These are phyloP conservation scores for Dendronephthya gigantea DNA, from an alignment of 64 coral and sea anemone species.

Conservation along the genomic window DNA sequence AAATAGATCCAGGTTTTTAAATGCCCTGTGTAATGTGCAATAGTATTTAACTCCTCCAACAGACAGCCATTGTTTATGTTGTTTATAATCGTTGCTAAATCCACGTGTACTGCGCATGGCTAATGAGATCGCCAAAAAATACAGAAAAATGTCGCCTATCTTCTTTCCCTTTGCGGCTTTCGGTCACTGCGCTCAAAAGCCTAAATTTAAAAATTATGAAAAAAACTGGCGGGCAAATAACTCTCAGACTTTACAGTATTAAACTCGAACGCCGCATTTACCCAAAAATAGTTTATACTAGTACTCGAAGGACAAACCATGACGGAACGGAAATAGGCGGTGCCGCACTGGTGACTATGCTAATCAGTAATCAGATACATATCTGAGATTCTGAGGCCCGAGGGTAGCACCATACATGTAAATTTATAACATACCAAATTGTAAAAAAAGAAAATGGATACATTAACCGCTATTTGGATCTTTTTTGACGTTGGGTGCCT, in stretches of 20 bases:
- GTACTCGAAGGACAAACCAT: too few relatives aligned
- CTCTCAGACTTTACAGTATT: too few relatives aligned
- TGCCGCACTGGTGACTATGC: too few relatives aligned
- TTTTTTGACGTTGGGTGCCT: neutral
- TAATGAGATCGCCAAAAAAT: neutral
- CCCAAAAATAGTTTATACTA: too few relatives aligned
- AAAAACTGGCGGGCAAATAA: too few relatives aligned
- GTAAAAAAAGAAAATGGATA: neutral
- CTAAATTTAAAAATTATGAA: too few relatives aligned
- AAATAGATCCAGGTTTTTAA: neutral
- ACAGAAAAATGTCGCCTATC: neutral
- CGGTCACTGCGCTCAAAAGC: too few relatives aligned
- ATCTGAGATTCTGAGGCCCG: too few relatives aligned
- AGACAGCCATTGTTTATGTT: slow-evolving; percentile 9
- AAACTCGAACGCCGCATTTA: too few relatives aligned
- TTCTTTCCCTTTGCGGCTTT: neutral
- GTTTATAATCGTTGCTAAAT: slow-evolving; percentile 22
- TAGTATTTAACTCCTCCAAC: neutral
- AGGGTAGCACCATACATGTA: neutral
- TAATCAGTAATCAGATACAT: too few relatives aligned
- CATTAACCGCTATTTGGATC: neutral
- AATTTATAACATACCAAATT: neutral
- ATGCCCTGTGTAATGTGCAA: neutral
- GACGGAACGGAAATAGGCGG: too few relatives aligned
- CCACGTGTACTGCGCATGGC: slow-evolving; percentile 99